Percentiles rank a stretch among this genome's conserved stretches.
phyloP scores from a whole-genome alignment of 2,113 vertebrate genomes.

The Tupaia chinensis region DNA sequence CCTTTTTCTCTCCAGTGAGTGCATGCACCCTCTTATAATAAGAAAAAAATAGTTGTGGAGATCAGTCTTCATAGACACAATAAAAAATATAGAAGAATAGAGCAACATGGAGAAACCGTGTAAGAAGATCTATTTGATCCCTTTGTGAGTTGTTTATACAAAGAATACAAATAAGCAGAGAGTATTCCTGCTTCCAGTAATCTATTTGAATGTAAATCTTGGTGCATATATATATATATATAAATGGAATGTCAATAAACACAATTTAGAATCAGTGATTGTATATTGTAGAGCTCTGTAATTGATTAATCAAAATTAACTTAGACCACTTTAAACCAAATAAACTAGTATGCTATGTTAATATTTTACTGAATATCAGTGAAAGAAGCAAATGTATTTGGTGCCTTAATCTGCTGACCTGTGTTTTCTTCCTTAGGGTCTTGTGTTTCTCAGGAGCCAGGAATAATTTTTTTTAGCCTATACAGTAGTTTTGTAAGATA shows the following conservation, averaged over 20 bases:
- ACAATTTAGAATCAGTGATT: constrained; percentile 53
- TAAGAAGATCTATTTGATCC: constrained; percentile 46
- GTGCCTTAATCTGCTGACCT: constrained; percentile 37
- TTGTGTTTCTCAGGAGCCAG: constrained; percentile 40
- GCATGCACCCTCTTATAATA: background rate
- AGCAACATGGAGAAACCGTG: constrained; percentile 14
- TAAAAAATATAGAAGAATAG: constrained; percentile 57
- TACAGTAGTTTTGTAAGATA: constrained; percentile 58
- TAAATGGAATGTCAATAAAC: constrained; percentile 48
- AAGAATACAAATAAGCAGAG: constrained; percentile 59
- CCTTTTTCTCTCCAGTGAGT: too few species aligned
- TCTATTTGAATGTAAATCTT: constrained; percentile 56
- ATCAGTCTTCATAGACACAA: constrained; percentile 11
- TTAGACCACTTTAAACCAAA: constrained; percentile 53
- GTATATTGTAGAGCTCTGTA: constrained; percentile 59
- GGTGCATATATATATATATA: background rate
- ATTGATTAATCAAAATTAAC: constrained; percentile 67
- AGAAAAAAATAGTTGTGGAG: constrained; percentile 30
- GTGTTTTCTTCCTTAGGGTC: constrained; percentile 48
- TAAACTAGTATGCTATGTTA: constrained; percentile 57
- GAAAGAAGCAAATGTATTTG: constrained; percentile 67
- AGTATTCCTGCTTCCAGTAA: constrained; percentile 44
- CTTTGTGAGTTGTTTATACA: constrained; percentile 57
- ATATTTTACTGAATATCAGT: constrained; percentile 71
- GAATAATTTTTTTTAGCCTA: constrained; percentile 24